Percentiles rank a stretch among this genome's conserved stretches.
These are phyloP conservation scores for Callorhinus ursinus DNA, from an alignment of 2,113 vertebrate species.

Conservation along the genomic window DNA sequence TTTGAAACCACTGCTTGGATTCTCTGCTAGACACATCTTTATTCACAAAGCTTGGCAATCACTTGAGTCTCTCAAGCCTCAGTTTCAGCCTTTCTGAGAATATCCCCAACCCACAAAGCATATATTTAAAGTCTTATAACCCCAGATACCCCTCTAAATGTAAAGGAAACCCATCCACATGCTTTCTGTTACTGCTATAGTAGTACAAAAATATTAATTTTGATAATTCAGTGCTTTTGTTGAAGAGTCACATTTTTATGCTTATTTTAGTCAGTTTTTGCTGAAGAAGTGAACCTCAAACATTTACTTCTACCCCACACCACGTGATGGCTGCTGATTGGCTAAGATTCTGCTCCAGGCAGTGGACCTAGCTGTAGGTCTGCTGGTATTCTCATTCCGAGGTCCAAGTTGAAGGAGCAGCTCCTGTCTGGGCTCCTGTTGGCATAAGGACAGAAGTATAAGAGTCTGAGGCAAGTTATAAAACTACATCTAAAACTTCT, in stretches of 20 bases:
- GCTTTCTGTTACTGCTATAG: not conserved
- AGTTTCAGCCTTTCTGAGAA: conserved; percentile 8
- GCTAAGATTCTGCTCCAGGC: not conserved
- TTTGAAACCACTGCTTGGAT: not conserved
- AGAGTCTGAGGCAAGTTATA: not conserved
- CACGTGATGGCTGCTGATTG: not conserved
- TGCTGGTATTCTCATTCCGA: not conserved
- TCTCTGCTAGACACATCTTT: conserved; percentile 5
- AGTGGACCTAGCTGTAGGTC: not conserved
- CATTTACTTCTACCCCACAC: not conserved
- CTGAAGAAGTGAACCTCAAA: not conserved
- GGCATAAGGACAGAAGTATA: not conserved
- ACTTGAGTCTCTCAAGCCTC: conserved; percentile 9
- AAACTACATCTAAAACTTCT: conserved; percentile 4
- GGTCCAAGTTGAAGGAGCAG: not conserved
- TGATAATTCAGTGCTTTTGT: not conserved
- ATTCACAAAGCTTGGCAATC: not conserved
- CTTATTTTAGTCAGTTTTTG: not conserved
- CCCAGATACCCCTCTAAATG: not conserved
- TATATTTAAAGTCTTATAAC: not conserved
- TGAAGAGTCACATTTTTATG: not conserved
- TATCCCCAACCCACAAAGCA: not conserved
- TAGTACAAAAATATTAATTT: conserved; percentile 3
- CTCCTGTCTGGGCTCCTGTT: not conserved
- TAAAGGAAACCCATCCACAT: not conserved